Evolutionary conservation across 2,797 vertebrate species (phyloP), one percentile per base, ranked within the genome.

Genomic region (Labeo calbasu): DNA sequence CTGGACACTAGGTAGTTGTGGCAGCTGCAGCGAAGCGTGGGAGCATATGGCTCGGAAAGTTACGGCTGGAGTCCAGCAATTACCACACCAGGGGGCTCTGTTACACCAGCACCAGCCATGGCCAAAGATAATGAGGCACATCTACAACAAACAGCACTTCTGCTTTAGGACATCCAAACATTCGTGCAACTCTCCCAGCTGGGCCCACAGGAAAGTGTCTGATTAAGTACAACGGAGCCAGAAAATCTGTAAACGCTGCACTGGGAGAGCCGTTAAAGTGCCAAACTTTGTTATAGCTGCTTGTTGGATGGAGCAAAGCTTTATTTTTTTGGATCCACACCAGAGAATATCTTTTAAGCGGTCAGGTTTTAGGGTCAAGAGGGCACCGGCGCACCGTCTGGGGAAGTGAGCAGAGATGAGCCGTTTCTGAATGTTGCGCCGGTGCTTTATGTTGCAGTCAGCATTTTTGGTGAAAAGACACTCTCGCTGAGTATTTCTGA

Each of bases 11-110:
- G 72, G 72, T 57, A 83, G 84, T 72, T 83, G 82, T 84, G 84
- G 86, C 88, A 87, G 80, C 85, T 86, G 83, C 86, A 85, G 73
- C 77, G 81, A 73, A 83, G 88, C 85, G 80, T 86, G 77, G 86
- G 75, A 85, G 86, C 83, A 86, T 86, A 89, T 87, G 86, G 77
- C 83, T 83, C 50, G n/a, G 77, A 86, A 86, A 77, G 80, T 82
- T 86, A 73, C 86, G 81, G 77, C 83, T 81, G 36, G 81, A 87
- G 83, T 89, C 88, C 85, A 87, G 85, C 86, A 87, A 89, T 89
- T 87, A 89, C 71, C 86, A 87, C 88, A 89, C 86, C 86, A 87
- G 88, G 88, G 88, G 88, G 88, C 77, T 87, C 85, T 79, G 81
- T 87, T 87, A 89, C 85, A 89, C 85, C 75, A 79, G 86, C 72